Conservation (phyloP, 2,113 vertebrate genomes). For the Tragelaphus scriptus region DNA sequence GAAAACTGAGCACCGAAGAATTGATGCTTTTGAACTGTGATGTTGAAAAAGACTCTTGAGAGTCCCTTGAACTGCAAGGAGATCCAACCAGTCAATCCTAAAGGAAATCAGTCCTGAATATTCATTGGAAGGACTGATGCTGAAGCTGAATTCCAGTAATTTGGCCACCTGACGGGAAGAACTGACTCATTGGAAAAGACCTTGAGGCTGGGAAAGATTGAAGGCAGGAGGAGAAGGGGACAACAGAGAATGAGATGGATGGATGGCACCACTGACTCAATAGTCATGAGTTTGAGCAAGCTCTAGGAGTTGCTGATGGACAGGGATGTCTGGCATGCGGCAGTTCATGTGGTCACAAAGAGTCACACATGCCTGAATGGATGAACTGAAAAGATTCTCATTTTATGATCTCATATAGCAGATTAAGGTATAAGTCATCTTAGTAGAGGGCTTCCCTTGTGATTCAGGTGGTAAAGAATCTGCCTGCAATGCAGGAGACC, state of each 20-base stretch:
- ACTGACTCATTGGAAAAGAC: background rate
- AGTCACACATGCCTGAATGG: background rate
- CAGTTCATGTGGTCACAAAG: background rate
- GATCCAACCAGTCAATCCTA: background rate
- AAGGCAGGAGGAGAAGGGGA: background rate
- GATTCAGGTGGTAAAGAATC: background rate
- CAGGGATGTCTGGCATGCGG: background rate
- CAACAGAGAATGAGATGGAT: background rate
- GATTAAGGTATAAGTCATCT: conserved; percentile 18
- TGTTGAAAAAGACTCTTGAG: background rate
- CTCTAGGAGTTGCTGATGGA: background rate
- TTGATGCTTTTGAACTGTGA: background rate
- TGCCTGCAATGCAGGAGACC: background rate
- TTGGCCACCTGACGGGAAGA: background rate
- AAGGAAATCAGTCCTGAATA: background rate
- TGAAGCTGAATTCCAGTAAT: background rate
- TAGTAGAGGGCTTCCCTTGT: background rate
- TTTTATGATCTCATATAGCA: conserved; percentile 10
- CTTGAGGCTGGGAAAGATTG: background rate
- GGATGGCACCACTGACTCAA: background rate
- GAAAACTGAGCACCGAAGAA: background rate
- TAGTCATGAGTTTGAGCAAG: background rate
- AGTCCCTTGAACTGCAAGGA: background rate
- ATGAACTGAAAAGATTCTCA: background rate
- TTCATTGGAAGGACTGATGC: background rate